phyloP scores from a whole-genome alignment of 2,888 invertebrate species.

The Graphium colonna region DNA sequence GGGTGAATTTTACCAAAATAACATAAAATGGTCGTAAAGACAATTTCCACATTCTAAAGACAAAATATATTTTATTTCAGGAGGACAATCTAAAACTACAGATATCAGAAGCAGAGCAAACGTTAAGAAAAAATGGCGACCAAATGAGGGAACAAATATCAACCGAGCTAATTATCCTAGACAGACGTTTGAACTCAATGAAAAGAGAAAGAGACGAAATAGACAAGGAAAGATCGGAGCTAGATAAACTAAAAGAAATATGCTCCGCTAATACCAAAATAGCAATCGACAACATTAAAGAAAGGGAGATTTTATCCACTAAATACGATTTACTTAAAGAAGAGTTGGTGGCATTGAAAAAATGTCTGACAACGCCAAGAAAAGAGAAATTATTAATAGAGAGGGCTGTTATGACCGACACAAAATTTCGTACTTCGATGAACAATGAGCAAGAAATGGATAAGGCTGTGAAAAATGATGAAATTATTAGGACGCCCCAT shows the following conservation, averaged over 20 bases:
- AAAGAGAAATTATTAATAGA: slow-evolving; percentile 48
- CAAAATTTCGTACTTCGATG: slow-evolving; percentile 24
- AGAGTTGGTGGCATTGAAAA: slow-evolving; percentile 48
- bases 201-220: slow-evolving; percentile 55
- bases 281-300: slow-evolving; percentile 20
- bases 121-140: slow-evolving; percentile 51
- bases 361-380: slow-evolving; percentile 44
- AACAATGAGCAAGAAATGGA: slow-evolving; percentile 47
- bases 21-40: too few relatives aligned
- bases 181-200: slow-evolving; percentile 49
- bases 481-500: slow-evolving; percentile 37
- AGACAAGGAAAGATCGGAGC: slow-evolving; percentile 44
- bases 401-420: slow-evolving; percentile 46
- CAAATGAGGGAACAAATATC: slow-evolving; percentile 61
- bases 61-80: slow-evolving; percentile 35
- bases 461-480: slow-evolving; percentile 31
- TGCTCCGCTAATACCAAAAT: slow-evolving; percentile 29
- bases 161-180: slow-evolving; percentile 50
- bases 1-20: too few relatives aligned
- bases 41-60: too few relatives aligned
- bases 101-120: slow-evolving; percentile 50
- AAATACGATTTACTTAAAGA: slow-evolving; percentile 51
- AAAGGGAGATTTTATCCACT: slow-evolving; percentile 37
- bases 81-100: slow-evolving; percentile 56
- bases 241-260: slow-evolving; percentile 36